phyloP scores from a whole-genome alignment of 1,140 invertebrate species.

The Brachionus rotundiformis region DNA sequence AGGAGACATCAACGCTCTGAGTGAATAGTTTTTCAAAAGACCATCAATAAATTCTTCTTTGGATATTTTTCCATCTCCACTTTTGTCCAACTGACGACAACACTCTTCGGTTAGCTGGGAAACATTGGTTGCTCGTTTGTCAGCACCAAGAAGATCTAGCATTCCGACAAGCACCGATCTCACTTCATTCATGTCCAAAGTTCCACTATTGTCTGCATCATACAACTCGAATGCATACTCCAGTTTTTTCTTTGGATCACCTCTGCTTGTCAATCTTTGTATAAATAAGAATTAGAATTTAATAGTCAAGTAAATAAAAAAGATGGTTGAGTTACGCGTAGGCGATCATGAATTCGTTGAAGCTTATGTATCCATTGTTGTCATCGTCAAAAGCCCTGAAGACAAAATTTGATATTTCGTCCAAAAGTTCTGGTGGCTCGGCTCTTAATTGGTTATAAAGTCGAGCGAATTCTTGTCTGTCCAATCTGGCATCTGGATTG shows the following conservation, averaged over 20 bases:
- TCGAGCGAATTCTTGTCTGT: neutral
- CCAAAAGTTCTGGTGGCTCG: slow-evolving; percentile 16
- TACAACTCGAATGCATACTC: slow-evolving; percentile 41
- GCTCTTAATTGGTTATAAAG: neutral
- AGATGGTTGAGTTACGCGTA: slow-evolving; percentile 5
- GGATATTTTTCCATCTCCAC: slow-evolving; percentile 12
- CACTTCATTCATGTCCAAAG: slow-evolving; percentile 9
- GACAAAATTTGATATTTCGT: slow-evolving; percentile 19
- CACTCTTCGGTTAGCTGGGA: neutral
- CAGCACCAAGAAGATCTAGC: slow-evolving; percentile 31
- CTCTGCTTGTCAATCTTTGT: slow-evolving; percentile 15
- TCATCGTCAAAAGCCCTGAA: slow-evolving; percentile 28
- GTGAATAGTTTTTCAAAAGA: slow-evolving; percentile 21
- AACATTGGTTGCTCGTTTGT: neutral
- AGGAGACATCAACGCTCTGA: slow-evolving; percentile 29
- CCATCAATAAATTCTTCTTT: slow-evolving; percentile 39
- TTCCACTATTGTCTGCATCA: slow-evolving; percentile 30
- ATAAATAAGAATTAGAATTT: slow-evolving; percentile 10
- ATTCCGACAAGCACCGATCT: neutral
- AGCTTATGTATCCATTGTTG: slow-evolving; percentile 13
- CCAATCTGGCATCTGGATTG: slow-evolving; percentile 19
- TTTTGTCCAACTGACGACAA: slow-evolving; percentile 11
- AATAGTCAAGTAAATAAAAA: neutral
- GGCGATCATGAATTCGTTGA: slow-evolving; percentile 26
- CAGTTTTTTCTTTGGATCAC: slow-evolving; percentile 14